Evolutionary conservation across 2,113 vertebrate species (phyloP).

Genomic region (Neolamprologus variostigma): DNA sequence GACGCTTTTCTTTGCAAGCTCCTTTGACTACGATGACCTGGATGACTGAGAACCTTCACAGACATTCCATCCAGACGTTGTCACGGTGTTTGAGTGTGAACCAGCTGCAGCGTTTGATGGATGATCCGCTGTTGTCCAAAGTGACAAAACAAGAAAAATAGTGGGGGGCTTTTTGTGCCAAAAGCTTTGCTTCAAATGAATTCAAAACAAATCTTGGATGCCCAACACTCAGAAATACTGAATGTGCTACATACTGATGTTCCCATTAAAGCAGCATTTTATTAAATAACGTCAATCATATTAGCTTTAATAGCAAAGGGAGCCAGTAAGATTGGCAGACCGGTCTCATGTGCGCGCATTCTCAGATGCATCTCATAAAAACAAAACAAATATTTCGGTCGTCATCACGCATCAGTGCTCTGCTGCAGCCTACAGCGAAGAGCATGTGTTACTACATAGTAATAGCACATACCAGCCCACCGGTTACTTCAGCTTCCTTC

Average conservation of each 20-base stretch:
- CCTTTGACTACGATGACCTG: too few species aligned
- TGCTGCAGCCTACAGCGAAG: not conserved
- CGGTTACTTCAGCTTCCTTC: not conserved
- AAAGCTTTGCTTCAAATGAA: not conserved
- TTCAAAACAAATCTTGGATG: not conserved
- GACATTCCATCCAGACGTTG: conserved; percentile 9
- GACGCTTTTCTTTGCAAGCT: too few species aligned
- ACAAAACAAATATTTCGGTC: not conserved
- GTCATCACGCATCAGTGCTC: not conserved
- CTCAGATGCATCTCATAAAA: conserved; percentile 9
- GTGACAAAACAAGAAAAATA: conserved; percentile 1
- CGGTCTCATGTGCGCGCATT: not conserved
- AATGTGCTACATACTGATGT: not conserved
- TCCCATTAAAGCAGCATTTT: not conserved
- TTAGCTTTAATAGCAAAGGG: not conserved
- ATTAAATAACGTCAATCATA: not conserved
- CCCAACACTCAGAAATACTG: not conserved
- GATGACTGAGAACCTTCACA: too few species aligned
- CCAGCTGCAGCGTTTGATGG: conserved; percentile 29
- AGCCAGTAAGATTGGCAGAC: conserved; percentile 4
- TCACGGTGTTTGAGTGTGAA: conserved; percentile 2
- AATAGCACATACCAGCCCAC: not conserved
- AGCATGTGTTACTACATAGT: not conserved
- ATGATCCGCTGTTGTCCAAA: not conserved
- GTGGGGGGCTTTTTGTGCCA: not conserved